Percentiles rank a stretch among this genome's conserved stretches.
phyloP scores from a whole-genome alignment of 2,888 invertebrate genomes.

The Drosophila glabriapex region DNA sequence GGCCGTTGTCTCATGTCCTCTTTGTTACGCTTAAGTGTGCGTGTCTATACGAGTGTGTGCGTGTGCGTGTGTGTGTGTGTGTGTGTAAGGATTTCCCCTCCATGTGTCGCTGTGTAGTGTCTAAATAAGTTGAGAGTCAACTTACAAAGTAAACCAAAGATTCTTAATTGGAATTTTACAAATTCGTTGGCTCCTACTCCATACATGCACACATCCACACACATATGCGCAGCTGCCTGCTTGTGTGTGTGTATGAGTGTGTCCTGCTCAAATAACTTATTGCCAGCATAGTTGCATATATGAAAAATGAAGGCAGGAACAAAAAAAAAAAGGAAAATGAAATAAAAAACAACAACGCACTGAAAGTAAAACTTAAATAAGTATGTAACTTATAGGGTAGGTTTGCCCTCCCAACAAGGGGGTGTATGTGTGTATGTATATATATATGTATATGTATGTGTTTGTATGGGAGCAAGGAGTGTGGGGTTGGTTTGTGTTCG shows the following conservation, averaged over 20 bases:
- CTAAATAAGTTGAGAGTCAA: conserved; percentile 82
- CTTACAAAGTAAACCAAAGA: conserved; percentile 82
- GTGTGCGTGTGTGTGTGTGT: conserved; percentile 13
- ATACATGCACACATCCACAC: not conserved
- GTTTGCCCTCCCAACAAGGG: conserved; percentile 21
- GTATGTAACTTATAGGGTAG: conserved; percentile 57
- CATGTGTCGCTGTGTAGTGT: conserved; percentile 76
- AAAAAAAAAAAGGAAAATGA: conserved; percentile 36
- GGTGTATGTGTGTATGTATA: not conserved
- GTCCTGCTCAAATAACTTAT: conserved; percentile 76
- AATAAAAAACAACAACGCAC: conserved; percentile 26
- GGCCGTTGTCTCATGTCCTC: conserved; percentile 73
- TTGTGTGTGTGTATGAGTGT: conserved; percentile 7
- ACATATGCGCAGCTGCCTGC: not conserved
- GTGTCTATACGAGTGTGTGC: conserved; percentile 12
- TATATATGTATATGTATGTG: not conserved
- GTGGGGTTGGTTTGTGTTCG: conserved; percentile 11
- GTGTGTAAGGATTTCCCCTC: conserved; percentile 69
- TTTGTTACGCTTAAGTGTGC: conserved; percentile 72
- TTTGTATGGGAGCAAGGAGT: not conserved
- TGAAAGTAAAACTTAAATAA: conserved; percentile 70
- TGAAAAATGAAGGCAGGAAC: conserved; percentile 69
- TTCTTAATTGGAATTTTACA: conserved; percentile 83
- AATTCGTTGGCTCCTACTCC: conserved; percentile 69
- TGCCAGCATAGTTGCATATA: conserved; percentile 75